These are phyloP conservation scores for Pseudomyrmex concolor DNA, from an alignment of 1,140 invertebrate genomes.

Conservation along the genomic window DNA sequence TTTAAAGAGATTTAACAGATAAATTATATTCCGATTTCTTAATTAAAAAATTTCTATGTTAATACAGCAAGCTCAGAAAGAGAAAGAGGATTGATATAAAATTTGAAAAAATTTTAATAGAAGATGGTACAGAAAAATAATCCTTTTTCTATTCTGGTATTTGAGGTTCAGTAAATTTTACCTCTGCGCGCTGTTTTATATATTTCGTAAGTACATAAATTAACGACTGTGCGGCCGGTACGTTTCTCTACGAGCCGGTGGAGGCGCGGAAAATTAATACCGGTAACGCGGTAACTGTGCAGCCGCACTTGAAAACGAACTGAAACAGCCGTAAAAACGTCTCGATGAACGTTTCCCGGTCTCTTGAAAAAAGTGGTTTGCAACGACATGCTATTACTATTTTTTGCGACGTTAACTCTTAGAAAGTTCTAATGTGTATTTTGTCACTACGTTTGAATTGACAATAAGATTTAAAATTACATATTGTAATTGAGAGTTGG, in stretches of 20 bases:
- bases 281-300: slow-evolving; percentile 60
- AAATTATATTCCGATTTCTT: too few relatives aligned
- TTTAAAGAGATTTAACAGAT: too few relatives aligned
- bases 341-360: slow-evolving; percentile 60
- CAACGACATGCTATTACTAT: slow-evolving; percentile 31
- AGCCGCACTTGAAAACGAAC: slow-evolving; percentile 66
- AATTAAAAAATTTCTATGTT: too few relatives aligned
- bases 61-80: too few relatives aligned
- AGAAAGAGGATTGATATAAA: neutral
- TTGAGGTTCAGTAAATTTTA: slow-evolving; percentile 43
- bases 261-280: slow-evolving; percentile 64
- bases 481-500: neutral
- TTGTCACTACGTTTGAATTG: slow-evolving; percentile 24
- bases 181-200: slow-evolving; percentile 55
- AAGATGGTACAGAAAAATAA: slow-evolving; percentile 21
- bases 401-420: slow-evolving; percentile 43
- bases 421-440: slow-evolving; percentile 41
- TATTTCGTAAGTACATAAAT: slow-evolving; percentile 71
- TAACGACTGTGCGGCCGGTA: slow-evolving; percentile 65
- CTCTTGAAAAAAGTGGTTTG: slow-evolving; percentile 48
- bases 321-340: slow-evolving; percentile 66
- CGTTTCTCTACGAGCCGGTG: slow-evolving; percentile 65
- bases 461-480: slow-evolving; percentile 41
- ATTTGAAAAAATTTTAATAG: slow-evolving; percentile 4
- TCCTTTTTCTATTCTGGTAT: slow-evolving; percentile 29